Evolutionary conservation across 1,140 invertebrate species (phyloP), one percentile per base, ranked within the genome.

Genomic region (Nephila pilipes): DNA sequence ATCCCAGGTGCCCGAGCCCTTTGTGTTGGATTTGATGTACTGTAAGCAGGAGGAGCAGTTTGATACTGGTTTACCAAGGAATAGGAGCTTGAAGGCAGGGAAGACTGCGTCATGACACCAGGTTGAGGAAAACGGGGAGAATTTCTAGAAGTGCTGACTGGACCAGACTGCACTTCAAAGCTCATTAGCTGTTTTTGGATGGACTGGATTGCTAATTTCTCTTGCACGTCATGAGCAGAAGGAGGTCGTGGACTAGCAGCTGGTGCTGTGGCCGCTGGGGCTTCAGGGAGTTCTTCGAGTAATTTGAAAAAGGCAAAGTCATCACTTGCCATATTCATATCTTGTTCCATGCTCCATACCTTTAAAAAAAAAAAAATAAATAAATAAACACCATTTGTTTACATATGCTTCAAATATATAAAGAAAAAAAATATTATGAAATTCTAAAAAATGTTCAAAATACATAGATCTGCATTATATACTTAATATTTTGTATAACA

Each of bases 151-250:
- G 38, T 46, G 20, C 10, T 63, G 16, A n/a, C 55, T 36, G 90
- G 85, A 32, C 93, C 94, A 90, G 85, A 94, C 95, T 97, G 96
- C 94, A 97, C 97, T 95, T 97, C 97, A 94, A 96, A 97, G 94
- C 97, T 97, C 98, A 99, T 99, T 92, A 99, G 96, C 95, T 97
- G 98, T 95, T 98, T 97, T 94, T 98, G 97, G 95, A 99, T 99
- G 16, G 97, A 97, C 95, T 97, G 98, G 87, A 99, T 99, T 25
- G 97, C 98, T 95, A 97, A 97, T 95, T 97, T 97, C 94, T 98
- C 97, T 94, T 97, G 97, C 94, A 97, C 95, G 60, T 96, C 96
- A 69, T 80, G 92, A 29, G 94, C 92, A 32, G 94, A n/a, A n/a
- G 83, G 32, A 46, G 94, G 87, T 29, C 57, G 46, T 29, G 94